A percentile compares a stretch with the other conserved stretches of the same genome.
These are phyloP conservation scores for Tragelaphus strepsiceros DNA, from an alignment of 2,113 vertebrate genomes.

Conservation along the genomic window DNA sequence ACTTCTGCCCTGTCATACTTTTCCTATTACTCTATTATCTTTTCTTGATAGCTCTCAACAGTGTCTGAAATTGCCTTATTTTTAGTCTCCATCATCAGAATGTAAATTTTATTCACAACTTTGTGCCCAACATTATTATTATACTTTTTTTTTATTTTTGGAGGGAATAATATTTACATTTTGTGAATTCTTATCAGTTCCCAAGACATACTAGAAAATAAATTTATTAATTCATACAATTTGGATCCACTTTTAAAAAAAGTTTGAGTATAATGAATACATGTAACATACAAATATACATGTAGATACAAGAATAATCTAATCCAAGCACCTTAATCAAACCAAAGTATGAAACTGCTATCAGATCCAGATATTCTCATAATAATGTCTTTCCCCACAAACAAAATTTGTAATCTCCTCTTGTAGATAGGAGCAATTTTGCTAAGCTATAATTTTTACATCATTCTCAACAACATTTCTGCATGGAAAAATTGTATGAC, in stretches of 20 bases:
- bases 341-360: slow-evolving; percentile 6
- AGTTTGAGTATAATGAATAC: neutral
- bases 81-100: neutral
- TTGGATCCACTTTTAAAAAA: neutral
- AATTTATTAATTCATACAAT: neutral
- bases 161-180: neutral
- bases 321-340: slow-evolving; percentile 17
- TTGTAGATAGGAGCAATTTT: slow-evolving; percentile 33
- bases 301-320: neutral
- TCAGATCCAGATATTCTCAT: neutral
- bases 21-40: neutral
- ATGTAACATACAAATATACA: neutral
- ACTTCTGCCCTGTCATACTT: neutral
- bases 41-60: neutral
- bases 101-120: neutral
- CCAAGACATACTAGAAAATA: neutral
- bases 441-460: slow-evolving; percentile 57
- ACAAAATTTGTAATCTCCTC: slow-evolving; percentile 44
- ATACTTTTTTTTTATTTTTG: neutral
- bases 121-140: neutral
- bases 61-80: neutral
- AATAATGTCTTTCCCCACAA: neutral
- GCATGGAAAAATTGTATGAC: slow-evolving; percentile 31
- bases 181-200: neutral
- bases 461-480: slow-evolving; percentile 21